phyloP scores from a whole-genome alignment of 2,888 invertebrate species.

The Aphidius colemani region DNA sequence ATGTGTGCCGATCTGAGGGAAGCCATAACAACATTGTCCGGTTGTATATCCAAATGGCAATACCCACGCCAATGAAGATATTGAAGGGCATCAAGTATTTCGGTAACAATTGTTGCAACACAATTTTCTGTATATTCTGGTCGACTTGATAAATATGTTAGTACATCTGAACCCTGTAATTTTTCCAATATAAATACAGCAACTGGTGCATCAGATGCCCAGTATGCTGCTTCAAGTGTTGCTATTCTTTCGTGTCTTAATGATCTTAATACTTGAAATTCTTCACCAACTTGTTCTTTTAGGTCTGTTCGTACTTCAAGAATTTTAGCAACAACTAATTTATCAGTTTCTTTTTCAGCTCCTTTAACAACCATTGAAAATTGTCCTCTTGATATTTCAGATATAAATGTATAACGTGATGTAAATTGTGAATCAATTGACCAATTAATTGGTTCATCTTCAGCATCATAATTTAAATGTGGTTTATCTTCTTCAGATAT shows the following conservation, averaged over 20 bases:
- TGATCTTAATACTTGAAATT: slow-evolving; percentile 82
- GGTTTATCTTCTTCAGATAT: slow-evolving; percentile 67
- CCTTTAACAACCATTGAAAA: slow-evolving; percentile 86
- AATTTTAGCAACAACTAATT: slow-evolving; percentile 83
- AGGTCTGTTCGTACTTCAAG: slow-evolving; percentile 71
- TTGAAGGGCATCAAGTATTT: slow-evolving; percentile 87
- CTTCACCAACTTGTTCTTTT: slow-evolving; percentile 69
- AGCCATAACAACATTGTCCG: slow-evolving; percentile 93
- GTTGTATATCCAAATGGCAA: slow-evolving; percentile 88
- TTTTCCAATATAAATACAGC: slow-evolving; percentile 80
- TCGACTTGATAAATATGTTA: slow-evolving; percentile 84
- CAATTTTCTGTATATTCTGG: slow-evolving; percentile 93
- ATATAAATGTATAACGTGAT: slow-evolving; percentile 82
- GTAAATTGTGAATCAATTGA: slow-evolving; percentile 69
- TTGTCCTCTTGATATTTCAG: slow-evolving; percentile 82
- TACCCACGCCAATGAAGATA: slow-evolving; percentile 94
- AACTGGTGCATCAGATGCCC: slow-evolving; percentile 69
- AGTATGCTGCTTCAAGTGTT: slow-evolving; percentile 73
- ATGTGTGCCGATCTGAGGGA: slow-evolving; percentile 82
- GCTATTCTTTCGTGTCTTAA: slow-evolving; percentile 89
- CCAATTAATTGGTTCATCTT: slow-evolving; percentile 78
- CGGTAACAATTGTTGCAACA: slow-evolving; percentile 84
- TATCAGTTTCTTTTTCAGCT: slow-evolving; percentile 75
- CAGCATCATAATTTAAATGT: slow-evolving; percentile 74
- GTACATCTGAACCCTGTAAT: slow-evolving; percentile 87